These are phyloP conservation scores for Tyrannus savana DNA, from an alignment of 2,113 vertebrate species.

Conservation along the genomic window DNA sequence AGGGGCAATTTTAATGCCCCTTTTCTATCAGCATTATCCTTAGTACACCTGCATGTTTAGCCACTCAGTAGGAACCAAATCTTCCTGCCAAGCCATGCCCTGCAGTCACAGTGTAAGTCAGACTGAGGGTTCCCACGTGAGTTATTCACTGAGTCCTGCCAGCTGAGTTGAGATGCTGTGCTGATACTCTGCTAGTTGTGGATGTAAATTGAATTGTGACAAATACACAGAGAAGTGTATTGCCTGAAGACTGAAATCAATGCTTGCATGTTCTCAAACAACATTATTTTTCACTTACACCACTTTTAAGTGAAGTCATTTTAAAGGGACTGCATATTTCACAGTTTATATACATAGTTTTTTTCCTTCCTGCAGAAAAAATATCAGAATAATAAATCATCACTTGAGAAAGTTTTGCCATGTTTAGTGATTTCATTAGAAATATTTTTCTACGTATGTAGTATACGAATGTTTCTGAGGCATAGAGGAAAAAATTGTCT, in stretches of 20 bases:
- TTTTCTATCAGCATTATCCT: not conserved
- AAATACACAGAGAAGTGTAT: not conserved
- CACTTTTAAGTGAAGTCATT: not conserved
- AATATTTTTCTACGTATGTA: not conserved
- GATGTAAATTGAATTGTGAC: slow-evolving; percentile 16
- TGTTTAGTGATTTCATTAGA: not conserved
- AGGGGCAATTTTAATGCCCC: not conserved
- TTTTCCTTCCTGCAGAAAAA: not conserved
- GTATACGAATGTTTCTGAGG: not conserved
- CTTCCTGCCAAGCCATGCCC: not conserved
- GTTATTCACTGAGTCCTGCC: not conserved
- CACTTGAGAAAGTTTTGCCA: not conserved
- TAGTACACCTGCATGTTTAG: not conserved
- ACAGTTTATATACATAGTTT: not conserved
- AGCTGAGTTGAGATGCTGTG: not conserved
- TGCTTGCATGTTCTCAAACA: not conserved
- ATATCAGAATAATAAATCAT: not conserved
- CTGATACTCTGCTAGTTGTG: not conserved
- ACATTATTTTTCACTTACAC: not conserved
- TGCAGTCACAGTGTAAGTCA: not conserved
- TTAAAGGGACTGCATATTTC: not conserved
- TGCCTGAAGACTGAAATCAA: not conserved
- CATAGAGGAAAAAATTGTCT: not conserved
- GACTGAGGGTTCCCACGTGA: not conserved
- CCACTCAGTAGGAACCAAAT: not conserved